phyloP scores from a whole-genome alignment of 2,113 vertebrate species.

The Phocoena phocoena region DNA sequence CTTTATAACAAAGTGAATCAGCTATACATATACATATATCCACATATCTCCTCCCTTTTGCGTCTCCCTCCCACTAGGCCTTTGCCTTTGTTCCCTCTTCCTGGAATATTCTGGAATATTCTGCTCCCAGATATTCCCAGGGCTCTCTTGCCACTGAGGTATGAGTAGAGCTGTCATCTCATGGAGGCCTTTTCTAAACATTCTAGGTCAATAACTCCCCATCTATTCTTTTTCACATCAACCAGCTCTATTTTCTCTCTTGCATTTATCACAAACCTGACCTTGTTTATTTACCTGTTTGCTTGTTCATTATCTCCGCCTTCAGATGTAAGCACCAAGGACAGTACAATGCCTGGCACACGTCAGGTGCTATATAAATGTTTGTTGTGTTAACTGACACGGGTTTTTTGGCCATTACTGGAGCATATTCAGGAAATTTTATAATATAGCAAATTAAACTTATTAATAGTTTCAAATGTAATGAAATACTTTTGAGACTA shows the following conservation, averaged over 20 bases:
- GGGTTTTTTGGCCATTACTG: background rate
- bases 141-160: background rate
- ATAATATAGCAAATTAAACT: background rate
- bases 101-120: background rate
- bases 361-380: background rate
- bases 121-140: background rate
- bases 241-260: background rate
- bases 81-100: background rate
- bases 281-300: background rate
- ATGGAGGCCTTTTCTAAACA: background rate
- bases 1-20: too few species aligned
- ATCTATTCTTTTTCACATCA: background rate
- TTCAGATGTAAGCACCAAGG: background rate
- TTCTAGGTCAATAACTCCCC: background rate
- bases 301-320: background rate
- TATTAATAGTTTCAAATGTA: background rate
- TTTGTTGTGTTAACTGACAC: background rate
- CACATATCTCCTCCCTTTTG: too few species aligned
- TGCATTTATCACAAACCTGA: background rate
- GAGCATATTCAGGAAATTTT: background rate
- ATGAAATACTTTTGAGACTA: background rate
- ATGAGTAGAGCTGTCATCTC: background rate
- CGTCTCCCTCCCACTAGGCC: too few species aligned
- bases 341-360: background rate
- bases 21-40: too few species aligned